Percentiles rank a stretch among this genome's conserved stretches.
These are phyloP conservation scores for Monoplex corrugatus DNA, from an alignment of 2,888 invertebrate genomes.

Conservation along the genomic window DNA sequence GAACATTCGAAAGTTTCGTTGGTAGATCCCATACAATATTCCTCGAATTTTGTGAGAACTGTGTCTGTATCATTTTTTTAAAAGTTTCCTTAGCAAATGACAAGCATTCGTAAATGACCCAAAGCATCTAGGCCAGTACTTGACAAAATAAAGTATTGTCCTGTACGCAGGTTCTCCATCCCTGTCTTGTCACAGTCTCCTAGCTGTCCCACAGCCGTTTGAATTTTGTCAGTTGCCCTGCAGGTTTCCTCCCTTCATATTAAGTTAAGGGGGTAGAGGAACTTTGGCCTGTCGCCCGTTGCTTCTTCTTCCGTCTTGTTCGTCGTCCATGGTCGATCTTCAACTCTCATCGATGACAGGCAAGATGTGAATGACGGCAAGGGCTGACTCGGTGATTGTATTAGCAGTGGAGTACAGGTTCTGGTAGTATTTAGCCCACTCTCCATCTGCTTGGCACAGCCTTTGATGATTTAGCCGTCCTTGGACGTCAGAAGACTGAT, in stretches of 20 bases:
- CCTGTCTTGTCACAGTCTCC: not conserved
- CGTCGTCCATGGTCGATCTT: not conserved
- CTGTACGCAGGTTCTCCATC: not conserved
- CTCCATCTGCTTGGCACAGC: too few species aligned
- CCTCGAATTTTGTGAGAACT: not conserved
- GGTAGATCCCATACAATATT: slow-evolving; percentile 15
- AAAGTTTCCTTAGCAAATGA: not conserved
- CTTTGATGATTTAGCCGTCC: too few species aligned
- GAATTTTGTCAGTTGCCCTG: not conserved
- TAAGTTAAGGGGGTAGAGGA: slow-evolving; percentile 2
- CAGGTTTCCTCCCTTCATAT: slow-evolving; percentile 23
- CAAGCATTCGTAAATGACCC: slow-evolving; percentile 12
- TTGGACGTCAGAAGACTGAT: too few species aligned
- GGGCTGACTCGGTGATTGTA: too few species aligned
- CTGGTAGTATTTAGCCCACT: too few species aligned
- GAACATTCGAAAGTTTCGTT: slow-evolving; percentile 9
- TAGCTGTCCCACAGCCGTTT: slow-evolving; percentile 12
- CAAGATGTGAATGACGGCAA: too few species aligned
- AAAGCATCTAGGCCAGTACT: not conserved
- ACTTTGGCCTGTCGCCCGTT: not conserved
- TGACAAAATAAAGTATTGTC: not conserved
- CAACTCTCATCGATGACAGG: too few species aligned
- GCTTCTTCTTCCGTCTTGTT: not conserved
- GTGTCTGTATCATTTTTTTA: not conserved
- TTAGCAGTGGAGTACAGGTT: too few species aligned